A percentile compares a stretch with the other conserved stretches of the same genome.
Conservation (phyloP, 2,888 invertebrate species). For the Bellardia pandia region DNA sequence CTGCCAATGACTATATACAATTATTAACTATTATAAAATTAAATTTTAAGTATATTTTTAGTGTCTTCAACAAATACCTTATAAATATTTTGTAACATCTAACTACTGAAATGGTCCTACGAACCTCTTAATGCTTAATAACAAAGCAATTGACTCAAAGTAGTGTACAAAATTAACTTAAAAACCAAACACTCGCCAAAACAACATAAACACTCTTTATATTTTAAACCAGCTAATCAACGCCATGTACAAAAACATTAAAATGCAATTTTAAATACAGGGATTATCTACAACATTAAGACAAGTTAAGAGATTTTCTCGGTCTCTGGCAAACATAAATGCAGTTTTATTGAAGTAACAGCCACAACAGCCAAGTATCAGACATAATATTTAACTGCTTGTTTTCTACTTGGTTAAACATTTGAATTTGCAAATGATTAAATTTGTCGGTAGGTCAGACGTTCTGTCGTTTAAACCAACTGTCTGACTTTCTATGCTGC, state of each 20-base stretch:
- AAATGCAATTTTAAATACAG: slow-evolving; percentile 32
- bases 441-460: not conserved
- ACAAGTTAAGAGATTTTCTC: slow-evolving; percentile 45
- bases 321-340: slow-evolving; percentile 34
- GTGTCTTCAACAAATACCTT: too few relatives aligned
- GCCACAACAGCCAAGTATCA: not conserved
- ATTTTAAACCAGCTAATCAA: slow-evolving; percentile 44
- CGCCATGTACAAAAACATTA: not conserved
- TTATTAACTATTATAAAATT: too few relatives aligned
- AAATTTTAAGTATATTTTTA: too few relatives aligned
- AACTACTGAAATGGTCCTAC: too few relatives aligned
- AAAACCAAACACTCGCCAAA: too few relatives aligned
- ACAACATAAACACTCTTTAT: not conserved
- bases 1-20: too few relatives aligned
- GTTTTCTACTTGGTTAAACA: slow-evolving; percentile 62
- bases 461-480: too few relatives aligned
- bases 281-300: slow-evolving; percentile 56
- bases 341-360: slow-evolving; percentile 46
- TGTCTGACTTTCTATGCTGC: not conserved
- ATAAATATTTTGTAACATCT: too few relatives aligned
- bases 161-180: too few relatives aligned
- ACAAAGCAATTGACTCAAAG: too few relatives aligned
- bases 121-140: too few relatives aligned
- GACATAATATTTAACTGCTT: slow-evolving; percentile 31
- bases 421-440: slow-evolving; percentile 64